phyloP scores from a whole-genome alignment of 2,797 vertebrate genomes.

The Miichthys miiuy region DNA sequence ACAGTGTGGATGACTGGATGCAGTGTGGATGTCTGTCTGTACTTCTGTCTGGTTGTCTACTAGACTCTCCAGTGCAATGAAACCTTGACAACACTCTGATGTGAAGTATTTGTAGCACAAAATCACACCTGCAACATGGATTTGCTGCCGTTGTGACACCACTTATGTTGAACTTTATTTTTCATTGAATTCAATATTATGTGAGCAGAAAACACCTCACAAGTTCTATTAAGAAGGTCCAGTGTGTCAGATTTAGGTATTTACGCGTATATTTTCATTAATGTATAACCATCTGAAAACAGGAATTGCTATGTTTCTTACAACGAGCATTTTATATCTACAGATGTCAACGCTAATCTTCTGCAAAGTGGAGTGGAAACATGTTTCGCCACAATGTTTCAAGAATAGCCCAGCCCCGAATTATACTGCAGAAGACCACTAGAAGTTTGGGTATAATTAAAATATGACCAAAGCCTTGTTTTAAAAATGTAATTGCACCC shows the following conservation, averaged over 20 bases:
- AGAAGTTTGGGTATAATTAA: not conserved
- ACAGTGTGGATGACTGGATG: not conserved
- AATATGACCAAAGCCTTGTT: too few relatives aligned
- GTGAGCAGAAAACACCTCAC: not conserved
- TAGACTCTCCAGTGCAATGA: constrained; percentile 2
- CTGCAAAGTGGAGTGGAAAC: too few relatives aligned
- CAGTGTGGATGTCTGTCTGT: constrained; percentile 13
- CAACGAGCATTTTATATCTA: too few relatives aligned
- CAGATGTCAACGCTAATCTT: too few relatives aligned
- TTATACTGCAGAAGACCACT: not conserved
- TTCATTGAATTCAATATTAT: not conserved
- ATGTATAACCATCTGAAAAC: too few relatives aligned
- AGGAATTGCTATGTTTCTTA: too few relatives aligned
- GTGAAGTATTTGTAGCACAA: not conserved
- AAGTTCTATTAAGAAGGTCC: too few relatives aligned
- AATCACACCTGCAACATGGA: not conserved
- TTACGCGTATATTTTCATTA: too few relatives aligned
- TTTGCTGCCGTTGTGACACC: not conserved
- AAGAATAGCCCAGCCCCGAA: too few relatives aligned
- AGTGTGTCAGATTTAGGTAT: too few relatives aligned
- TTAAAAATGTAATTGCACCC: too few relatives aligned
- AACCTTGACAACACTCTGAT: not conserved
- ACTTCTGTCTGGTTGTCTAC: not conserved
- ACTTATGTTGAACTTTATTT: not conserved
- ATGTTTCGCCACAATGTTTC: not conserved